A percentile compares a stretch with the other conserved stretches of the same genome.
Evolutionary conservation across 2,113 vertebrate genomes (phyloP).

Genomic region (Himantopus leucocephalus): DNA sequence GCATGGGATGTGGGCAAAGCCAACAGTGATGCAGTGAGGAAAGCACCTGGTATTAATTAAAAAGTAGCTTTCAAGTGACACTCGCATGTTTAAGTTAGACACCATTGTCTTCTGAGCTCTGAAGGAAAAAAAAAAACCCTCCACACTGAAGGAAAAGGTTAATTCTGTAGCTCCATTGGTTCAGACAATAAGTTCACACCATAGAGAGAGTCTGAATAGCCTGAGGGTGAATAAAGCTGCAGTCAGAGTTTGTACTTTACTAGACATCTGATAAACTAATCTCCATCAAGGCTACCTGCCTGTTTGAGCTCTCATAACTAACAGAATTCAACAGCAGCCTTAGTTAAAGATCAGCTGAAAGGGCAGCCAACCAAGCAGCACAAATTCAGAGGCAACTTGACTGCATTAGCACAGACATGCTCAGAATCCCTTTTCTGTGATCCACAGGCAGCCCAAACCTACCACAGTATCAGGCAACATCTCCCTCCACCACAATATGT

Average conservation of each 20-base stretch:
- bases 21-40: background rate
- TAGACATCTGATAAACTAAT: conserved; percentile 37
- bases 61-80: background rate
- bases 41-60: background rate
- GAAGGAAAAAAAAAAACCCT: background rate
- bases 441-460: background rate
- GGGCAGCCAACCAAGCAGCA: background rate
- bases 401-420: background rate
- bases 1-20: background rate
- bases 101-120: background rate
- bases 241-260: background rate
- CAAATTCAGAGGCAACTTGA: background rate
- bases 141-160: background rate
- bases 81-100: background rate
- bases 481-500: background rate
- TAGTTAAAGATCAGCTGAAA: background rate
- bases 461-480: background rate
- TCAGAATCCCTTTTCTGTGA: background rate
- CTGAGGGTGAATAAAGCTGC: background rate
- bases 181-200: background rate
- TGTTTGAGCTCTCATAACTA: background rate
- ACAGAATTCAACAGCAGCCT: background rate
- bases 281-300: background rate
- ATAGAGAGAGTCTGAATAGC: background rate
- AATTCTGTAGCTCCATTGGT: background rate